Percentiles rank a stretch among this genome's conserved stretches.
Evolutionary conservation across 2,888 invertebrate genomes (phyloP).

Genomic region (Campaea margaritaria): DNA sequence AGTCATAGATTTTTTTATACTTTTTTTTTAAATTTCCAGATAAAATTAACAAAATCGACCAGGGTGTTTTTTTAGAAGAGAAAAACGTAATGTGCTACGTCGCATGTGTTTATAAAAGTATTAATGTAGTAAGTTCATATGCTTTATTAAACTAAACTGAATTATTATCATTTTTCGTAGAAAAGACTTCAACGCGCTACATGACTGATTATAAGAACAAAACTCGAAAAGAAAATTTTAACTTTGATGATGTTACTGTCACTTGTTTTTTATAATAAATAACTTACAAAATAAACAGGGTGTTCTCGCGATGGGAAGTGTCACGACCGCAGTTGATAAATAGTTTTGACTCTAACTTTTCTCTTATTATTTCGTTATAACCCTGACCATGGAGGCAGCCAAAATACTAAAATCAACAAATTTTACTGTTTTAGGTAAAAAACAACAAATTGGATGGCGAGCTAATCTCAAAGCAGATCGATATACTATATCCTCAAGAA

Average conservation of each 20-base stretch:
- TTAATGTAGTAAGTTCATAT: slow-evolving; percentile 62
- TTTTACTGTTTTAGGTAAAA: slow-evolving; percentile 56
- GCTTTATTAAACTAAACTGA: too few species aligned
- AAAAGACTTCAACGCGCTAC: slow-evolving; percentile 9
- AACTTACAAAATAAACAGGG: too few species aligned
- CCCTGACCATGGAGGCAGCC: too few species aligned
- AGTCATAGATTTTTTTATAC: too few species aligned
- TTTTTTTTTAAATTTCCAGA: slow-evolving; percentile 51
- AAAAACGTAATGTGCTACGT: slow-evolving; percentile 72
- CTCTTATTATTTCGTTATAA: too few species aligned
- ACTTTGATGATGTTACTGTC: too few species aligned
- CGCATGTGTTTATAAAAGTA: slow-evolving; percentile 66
- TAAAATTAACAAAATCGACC: slow-evolving; percentile 66
- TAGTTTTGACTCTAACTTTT: too few species aligned
- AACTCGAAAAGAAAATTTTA: too few species aligned
- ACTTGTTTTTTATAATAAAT: too few species aligned
- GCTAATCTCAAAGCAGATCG: slow-evolving; percentile 69
- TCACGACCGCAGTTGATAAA: too few species aligned
- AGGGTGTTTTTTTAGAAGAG: slow-evolving; percentile 68
- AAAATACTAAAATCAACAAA: background rate
- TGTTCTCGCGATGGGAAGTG: too few species aligned
- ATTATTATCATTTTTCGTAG: background rate
- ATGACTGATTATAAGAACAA: background rate
- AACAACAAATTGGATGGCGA: slow-evolving; percentile 66
- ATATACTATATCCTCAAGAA: slow-evolving; percentile 69